These are phyloP conservation scores for Rhopalosiphum maidis DNA, from an alignment of 1,140 invertebrate species.

Conservation along the genomic window DNA sequence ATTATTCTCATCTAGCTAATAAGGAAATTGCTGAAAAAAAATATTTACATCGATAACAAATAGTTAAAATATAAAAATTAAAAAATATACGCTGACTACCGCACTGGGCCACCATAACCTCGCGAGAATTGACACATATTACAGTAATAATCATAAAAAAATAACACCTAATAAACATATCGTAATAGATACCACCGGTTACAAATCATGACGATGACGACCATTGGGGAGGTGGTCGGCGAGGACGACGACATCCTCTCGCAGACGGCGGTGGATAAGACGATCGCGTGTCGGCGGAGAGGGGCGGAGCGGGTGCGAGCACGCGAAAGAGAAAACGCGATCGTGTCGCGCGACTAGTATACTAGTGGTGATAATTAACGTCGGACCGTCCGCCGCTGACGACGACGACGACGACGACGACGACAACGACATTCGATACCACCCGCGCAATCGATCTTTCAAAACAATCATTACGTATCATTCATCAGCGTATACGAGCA, in stretches of 20 bases:
- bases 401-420: not conserved
- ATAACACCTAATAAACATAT: not conserved
- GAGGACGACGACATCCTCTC: not conserved
- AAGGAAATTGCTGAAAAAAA: too few species aligned
- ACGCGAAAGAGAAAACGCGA: conserved; percentile 41
- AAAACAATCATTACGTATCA: not conserved
- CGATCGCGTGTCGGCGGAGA: not conserved
- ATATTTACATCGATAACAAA: too few species aligned
- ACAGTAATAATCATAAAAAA: not conserved
- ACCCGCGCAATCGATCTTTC: not conserved
- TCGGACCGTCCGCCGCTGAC: conserved; percentile 39
- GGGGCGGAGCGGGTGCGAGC: not conserved
- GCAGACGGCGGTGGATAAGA: not conserved
- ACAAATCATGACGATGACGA: not conserved
- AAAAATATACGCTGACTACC: not conserved
- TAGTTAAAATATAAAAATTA: not conserved
- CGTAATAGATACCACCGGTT: not conserved
- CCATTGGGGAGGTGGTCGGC: not conserved
- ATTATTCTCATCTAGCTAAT: too few species aligned
- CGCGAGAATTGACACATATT: not conserved
- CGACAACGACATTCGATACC: not conserved
- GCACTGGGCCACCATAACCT: not conserved
- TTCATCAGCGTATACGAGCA: too few species aligned
- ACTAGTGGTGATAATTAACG: conserved; percentile 45
- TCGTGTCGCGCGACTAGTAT: conserved; percentile 6